Evolutionary conservation across 1,140 invertebrate species (phyloP).

Genomic region (Nylanderia fulva): DNA sequence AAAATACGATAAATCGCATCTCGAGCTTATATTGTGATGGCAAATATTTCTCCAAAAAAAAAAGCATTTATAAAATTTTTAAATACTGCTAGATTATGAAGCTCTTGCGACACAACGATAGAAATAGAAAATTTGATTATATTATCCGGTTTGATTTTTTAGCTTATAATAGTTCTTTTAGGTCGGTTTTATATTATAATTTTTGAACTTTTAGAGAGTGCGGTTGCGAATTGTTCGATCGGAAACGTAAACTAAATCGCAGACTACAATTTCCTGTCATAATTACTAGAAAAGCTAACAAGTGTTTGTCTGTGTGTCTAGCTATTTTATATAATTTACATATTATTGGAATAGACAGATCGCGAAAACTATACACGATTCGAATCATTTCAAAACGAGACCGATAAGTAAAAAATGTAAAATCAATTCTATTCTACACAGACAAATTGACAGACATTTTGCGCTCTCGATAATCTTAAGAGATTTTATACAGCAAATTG

Average conservation of each 20-base stretch:
- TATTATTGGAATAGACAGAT: conserved; percentile 40
- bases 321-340: conserved; percentile 53
- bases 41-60: background rate
- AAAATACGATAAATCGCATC: background rate
- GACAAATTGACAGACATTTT: too few relatives aligned
- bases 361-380: conserved; percentile 23
- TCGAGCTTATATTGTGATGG: background rate
- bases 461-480: conserved; percentile 15
- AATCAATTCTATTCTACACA: background rate
- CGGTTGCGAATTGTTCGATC: conserved; percentile 8
- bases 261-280: conserved; percentile 55
- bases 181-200: conserved; percentile 42
- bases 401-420: background rate
- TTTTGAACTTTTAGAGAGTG: background rate
- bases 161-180: conserved; percentile 3
- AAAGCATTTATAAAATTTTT: background rate
- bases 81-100: background rate
- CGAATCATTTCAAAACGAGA: background rate
- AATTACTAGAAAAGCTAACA: conserved; percentile 37
- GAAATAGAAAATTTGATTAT: conserved; percentile 31
- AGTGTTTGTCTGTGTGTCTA: conserved; percentile 34
- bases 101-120: background rate
- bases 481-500: background rate
- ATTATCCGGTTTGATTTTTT: background rate
- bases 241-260: conserved; percentile 18